Base-by-base conservation (phyloP, 2,113 vertebrate species). In the Dryoscopus gambensis region DNA sequence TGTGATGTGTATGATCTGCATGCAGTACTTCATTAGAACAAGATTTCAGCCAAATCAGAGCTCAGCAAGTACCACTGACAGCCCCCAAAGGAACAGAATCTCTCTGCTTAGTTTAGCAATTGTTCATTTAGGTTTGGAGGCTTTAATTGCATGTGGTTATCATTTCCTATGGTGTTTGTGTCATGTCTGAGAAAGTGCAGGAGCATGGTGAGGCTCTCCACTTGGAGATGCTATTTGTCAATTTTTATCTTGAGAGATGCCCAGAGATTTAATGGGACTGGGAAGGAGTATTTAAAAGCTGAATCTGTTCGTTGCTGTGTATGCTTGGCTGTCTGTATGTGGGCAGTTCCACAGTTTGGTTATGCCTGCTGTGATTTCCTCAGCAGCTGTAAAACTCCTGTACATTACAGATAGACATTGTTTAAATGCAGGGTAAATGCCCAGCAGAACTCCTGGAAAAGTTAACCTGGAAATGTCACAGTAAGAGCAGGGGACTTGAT, bases 161-260 rank as follows among this genome's bases (percentile, higher is more conserved):
- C 1, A 64, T 90, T 87, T 91, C 80, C 73, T 59, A 5, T 1
- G 50, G 37, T 5, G 0, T 42, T 93, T 77, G 60, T 90, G 52
- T 81, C 25, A 6, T 53, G 39, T 64, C 42, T 93, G 60, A 67
- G 76, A 1, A 75, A n/a, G 13, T 33, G 35, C 25, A 30, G 44
- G 62, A 49, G 59, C 49, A 3, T 37, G 70, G 67, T n/a, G 42
- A 93, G 52, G 16, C 40, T 92, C 73, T 94, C 87, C 77, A 60
- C 92, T 92, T 90, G 93, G 95, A 96, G 94, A 96, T 96, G 86
- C 73, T 94, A 27, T 96, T 96, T 92, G 65, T 95, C 92, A 89
- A 69, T 77, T 91, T 93, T 74, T 71, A 15, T 88, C 69, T 52
- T 50, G 86, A 80, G 65, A 56, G 76, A 59, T 24, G 19, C 42